Percentiles rank a stretch among this genome's conserved stretches.
These are phyloP conservation scores for Helicoverpa armigera DNA, from an alignment of 1,140 invertebrate genomes.

Conservation along the genomic window DNA sequence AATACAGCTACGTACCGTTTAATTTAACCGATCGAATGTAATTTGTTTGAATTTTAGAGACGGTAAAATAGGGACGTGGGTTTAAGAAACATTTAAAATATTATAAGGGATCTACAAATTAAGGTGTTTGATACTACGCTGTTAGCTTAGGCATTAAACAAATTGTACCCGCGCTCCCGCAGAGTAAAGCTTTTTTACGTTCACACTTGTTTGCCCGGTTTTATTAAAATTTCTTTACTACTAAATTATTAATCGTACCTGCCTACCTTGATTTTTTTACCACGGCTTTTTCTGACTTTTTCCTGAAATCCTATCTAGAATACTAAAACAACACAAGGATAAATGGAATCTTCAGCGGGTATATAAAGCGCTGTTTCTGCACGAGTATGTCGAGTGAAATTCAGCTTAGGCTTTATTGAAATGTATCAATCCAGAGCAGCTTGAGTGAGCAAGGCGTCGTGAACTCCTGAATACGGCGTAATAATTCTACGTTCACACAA, in stretches of 20 bases:
- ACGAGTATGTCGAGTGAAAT: conserved; percentile 12
- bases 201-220: conserved; percentile 29
- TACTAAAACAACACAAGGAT: background rate
- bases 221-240: conserved; percentile 17
- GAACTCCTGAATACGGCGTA: conserved; percentile 44
- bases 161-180: conserved; percentile 33
- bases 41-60: conserved; percentile 48
- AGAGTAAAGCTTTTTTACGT: conserved; percentile 22
- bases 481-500: conserved; percentile 53
- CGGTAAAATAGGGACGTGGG: conserved; percentile 9
- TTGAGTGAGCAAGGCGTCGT: conserved; percentile 40
- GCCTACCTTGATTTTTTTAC: background rate
- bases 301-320: background rate
- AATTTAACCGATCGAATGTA: conserved; percentile 52
- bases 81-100: conserved; percentile 41
- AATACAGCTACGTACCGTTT: conserved; percentile 47
- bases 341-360: conserved; percentile 19
- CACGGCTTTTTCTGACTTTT: background rate
- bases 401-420: conserved; percentile 44
- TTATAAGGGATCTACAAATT: conserved; percentile 36
- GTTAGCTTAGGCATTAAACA: conserved; percentile 37
- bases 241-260: conserved; percentile 16
- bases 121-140: conserved; percentile 33
- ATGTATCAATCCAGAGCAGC: conserved; percentile 42
- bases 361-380: background rate